Percentiles rank a stretch among this genome's conserved stretches.
Conservation (phyloP, 2,797 vertebrate genomes). For the Oreochromis grahami region DNA sequence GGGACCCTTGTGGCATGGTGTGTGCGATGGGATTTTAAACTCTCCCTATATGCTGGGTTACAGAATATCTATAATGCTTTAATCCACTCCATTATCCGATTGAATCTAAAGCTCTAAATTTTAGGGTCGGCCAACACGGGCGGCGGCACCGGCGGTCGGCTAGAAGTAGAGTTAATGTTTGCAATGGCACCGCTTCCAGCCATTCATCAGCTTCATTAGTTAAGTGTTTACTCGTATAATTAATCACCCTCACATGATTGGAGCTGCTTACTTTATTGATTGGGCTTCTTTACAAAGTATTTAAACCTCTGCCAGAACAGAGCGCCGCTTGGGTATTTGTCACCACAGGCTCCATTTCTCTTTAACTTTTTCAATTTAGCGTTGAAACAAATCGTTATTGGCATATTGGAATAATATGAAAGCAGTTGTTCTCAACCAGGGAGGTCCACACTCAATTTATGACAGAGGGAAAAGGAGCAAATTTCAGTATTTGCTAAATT, state of each 20-base stretch:
- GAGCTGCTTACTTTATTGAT: conserved; percentile 22
- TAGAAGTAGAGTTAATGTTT: neutral
- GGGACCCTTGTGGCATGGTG: neutral
- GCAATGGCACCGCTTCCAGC: neutral
- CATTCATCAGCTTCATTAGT: conserved; percentile 18
- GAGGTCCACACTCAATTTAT: neutral
- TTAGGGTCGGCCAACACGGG: neutral
- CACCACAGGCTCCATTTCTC: neutral
- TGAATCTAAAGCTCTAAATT: conserved; percentile 23
- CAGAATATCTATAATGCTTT: conserved; percentile 15
- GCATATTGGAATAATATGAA: neutral
- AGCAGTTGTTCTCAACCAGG: fast-evolving
- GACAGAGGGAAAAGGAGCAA: neutral
- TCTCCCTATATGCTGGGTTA: neutral
- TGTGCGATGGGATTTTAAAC: conserved; percentile 20
- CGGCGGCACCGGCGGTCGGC: neutral
- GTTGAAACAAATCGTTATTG: neutral
- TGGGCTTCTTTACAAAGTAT: neutral
- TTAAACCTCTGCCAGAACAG: neutral
- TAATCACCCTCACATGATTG: neutral
- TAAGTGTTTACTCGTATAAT: conserved; percentile 17
- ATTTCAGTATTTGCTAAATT: fast-evolving
- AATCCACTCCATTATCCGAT: conserved; percentile 25
- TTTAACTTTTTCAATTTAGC: neutral
- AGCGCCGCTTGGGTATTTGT: neutral